Evolutionary conservation across 2,888 invertebrate genomes (phyloP), one percentile per base, ranked within the genome.

Genomic region (Steinernema carpocapsae): DNA sequence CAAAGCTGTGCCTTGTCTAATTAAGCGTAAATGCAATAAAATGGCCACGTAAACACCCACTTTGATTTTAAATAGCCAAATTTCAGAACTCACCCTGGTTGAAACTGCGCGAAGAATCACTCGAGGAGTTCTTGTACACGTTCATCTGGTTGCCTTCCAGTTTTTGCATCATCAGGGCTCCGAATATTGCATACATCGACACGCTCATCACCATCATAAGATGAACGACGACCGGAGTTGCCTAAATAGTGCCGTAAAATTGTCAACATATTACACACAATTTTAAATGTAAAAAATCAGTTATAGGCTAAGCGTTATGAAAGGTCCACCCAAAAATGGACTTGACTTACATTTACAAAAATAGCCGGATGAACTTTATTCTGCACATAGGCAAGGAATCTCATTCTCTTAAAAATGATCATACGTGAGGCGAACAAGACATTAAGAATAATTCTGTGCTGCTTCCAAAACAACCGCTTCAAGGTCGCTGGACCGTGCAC

Each of bases 181-280:
- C 77, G 42, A 76, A 59, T 19, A 77, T 71, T 12, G 75, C 75
- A 32, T 77, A 77, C 42, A 77, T 26, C 10, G 77, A 70, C 10
- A 77, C 77, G 29, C 77, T 76, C 42, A 76, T 29, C n/a, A 77
- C 72, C 77, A 77, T 77, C 22, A 73, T 59, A 19, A 77, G 43
- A 22, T 77, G 77, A 17, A 77, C 77, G 43, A 72, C 73, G 42
- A 77, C 42, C 0, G 77, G 76, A 19, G 76, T 73, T 1, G 77
- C 77, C 77, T 77, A 42, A 51, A 76, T 32, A 73, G 22, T 24
- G 24, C 4, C 48, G 4, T 17, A 2, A 64, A 14, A 56, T 22
- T 24, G 6, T 56, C 22, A 12, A 56, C 22, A 56, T 6, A 48
- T 56, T 56, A 4, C 26, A 56, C 3, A 14, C 56, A 12, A 26